A percentile compares a stretch with the other conserved stretches of the same genome.
Evolutionary conservation across 2,797 vertebrate genomes (phyloP).

Genomic region (Amblyraja radiata): DNA sequence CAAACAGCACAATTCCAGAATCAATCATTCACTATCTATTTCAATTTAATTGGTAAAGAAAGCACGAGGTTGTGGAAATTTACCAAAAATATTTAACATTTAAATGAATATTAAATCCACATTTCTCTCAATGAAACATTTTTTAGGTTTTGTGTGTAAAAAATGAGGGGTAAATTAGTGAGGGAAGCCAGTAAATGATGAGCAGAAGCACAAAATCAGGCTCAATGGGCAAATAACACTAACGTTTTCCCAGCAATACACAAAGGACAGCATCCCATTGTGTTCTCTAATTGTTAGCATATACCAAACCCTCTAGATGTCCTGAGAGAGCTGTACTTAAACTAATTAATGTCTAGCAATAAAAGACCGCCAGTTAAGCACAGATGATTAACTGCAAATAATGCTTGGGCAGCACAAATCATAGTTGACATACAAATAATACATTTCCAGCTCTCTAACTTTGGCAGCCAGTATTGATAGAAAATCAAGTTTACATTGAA

Average conservation of each 20-base stretch:
- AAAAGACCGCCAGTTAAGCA: neutral
- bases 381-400: constrained; percentile 10
- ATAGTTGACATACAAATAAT: neutral
- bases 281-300: neutral
- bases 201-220: neutral
- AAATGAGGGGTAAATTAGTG: neutral
- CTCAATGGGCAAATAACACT: neutral
- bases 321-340: neutral
- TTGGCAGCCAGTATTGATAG: neutral
- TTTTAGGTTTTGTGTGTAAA: neutral
- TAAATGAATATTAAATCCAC: neutral
- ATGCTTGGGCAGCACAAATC: neutral
- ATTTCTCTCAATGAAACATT: no score
- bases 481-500: neutral
- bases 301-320: neutral
- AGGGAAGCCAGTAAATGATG: neutral
- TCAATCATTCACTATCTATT: neutral
- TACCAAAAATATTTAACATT: neutral
- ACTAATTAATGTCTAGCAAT: neutral
- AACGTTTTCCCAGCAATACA: neutral
- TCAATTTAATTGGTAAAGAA: neutral
- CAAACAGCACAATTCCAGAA: neutral
- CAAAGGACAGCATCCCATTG: neutral
- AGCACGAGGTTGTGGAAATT: neutral
- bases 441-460: neutral